phyloP scores from a whole-genome alignment of 2,888 invertebrate genomes.

The Diarsia brunnea region DNA sequence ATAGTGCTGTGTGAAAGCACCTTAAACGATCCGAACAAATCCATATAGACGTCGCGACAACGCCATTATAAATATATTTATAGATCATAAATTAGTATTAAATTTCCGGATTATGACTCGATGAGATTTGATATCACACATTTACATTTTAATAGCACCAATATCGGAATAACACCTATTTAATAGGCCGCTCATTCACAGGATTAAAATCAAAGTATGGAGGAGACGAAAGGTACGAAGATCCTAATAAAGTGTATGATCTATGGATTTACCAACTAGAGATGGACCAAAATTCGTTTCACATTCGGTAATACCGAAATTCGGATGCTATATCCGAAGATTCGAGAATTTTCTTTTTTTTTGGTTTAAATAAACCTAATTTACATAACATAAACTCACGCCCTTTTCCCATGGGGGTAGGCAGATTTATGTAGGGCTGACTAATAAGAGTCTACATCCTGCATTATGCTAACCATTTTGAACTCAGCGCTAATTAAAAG shows the following conservation, averaged over 20 bases:
- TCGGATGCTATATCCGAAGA: no score
- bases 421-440: no score
- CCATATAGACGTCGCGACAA: slow-evolving; percentile 73
- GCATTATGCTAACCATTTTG: no score
- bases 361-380: no score
- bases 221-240: slow-evolving; percentile 38
- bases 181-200: slow-evolving; percentile 65
- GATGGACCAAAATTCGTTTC: no score
- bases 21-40: slow-evolving; percentile 60
- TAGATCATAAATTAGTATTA: slow-evolving; percentile 80
- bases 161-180: slow-evolving; percentile 76
- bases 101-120: slow-evolving; percentile 79
- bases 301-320: no score
- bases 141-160: slow-evolving; percentile 83
- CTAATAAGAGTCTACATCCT: no score
- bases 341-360: no score
- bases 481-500: no score
- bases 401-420: no score
- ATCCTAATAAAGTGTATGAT: slow-evolving; percentile 60
- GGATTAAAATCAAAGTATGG: slow-evolving; percentile 64
- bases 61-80: slow-evolving; percentile 78
- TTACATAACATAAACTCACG: no score
- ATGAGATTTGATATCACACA: slow-evolving; percentile 80
- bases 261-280: slow-evolving; percentile 29
- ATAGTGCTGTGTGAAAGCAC: slow-evolving; percentile 39